phyloP scores from a whole-genome alignment of 2,797 vertebrate species.

The Oryzias dopingdopingensis region DNA sequence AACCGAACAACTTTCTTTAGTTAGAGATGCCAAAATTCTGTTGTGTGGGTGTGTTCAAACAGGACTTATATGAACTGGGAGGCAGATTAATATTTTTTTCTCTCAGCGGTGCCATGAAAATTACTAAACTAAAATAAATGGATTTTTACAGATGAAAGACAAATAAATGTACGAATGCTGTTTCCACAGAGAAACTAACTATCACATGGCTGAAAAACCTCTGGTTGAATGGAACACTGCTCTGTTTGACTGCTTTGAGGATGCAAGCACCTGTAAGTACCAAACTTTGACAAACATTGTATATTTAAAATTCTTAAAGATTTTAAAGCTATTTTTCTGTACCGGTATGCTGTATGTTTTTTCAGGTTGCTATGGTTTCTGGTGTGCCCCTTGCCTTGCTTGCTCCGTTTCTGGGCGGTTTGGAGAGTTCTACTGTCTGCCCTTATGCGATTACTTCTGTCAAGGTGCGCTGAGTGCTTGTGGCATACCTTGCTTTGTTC shows the following conservation, averaged over 20 bases:
- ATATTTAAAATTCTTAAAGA: background rate
- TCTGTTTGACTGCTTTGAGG: slow-evolving; percentile 12
- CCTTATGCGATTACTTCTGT: slow-evolving; percentile 33
- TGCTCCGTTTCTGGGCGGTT: slow-evolving; percentile 38
- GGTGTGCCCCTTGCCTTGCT: slow-evolving; percentile 55
- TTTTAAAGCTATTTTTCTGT: background rate
- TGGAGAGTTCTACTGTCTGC: slow-evolving; percentile 46
- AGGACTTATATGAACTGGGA: too few species aligned
- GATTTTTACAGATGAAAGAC: too few species aligned
- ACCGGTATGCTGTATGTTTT: background rate
- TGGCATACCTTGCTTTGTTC: slow-evolving; percentile 18
- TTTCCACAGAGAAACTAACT: background rate
- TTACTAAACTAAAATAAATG: too few species aligned
- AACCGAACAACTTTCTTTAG: too few species aligned
- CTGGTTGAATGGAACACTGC: background rate
- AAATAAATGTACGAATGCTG: background rate
- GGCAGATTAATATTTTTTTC: too few species aligned
- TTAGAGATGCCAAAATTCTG: too few species aligned
- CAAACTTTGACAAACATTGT: background rate
- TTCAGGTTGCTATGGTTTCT: slow-evolving; percentile 38
- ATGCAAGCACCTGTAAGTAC: background rate
- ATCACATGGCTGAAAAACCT: slow-evolving; percentile 2
- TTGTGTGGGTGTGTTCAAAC: too few species aligned
- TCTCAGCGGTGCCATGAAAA: too few species aligned
- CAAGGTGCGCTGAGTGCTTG: rapidly evolving